Evolutionary conservation across 2,113 vertebrate species (phyloP), one percentile per base, ranked within the genome.

Genomic region (Tragulus kanchil): DNA sequence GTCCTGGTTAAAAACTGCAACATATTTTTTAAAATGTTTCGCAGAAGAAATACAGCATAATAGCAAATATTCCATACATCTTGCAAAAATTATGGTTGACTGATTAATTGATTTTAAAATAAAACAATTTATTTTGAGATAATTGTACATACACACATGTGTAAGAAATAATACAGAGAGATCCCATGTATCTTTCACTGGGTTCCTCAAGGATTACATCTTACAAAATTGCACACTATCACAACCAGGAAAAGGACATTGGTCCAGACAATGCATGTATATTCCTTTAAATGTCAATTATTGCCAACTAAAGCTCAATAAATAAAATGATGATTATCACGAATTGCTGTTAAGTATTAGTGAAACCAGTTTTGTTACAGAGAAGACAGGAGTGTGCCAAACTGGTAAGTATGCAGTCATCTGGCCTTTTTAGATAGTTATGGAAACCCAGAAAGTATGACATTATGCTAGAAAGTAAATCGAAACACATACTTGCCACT

Each of bases 61-160:
- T 86, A 94, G 87, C 71, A 96, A 97, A 81, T 90, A 97, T 91
- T n/a, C n/a, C 71, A 91, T 96, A n/a, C 85, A 97, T 93, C 81
- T 92, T 94, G 54, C 86, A 98, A 96, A 62, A 97, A 98, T 96
- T 97, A 96, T 97, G 96, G 64, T 96, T 96, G 96, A 97, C n/a
- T n/a, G n/a, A n/a, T n/a, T 52, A 9, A 54, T n/a, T 58, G 19
- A 64, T 64, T 48, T 64, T 91, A 58, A 16, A 95, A 93, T n/a
- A 69, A 42, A 89, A 16, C 7, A 89, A 58, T 65, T 83, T 54
- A 59, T 71, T 86, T 94, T 64, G 25, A 94, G n/a, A 56, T 67
- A 83, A 93, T 25, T 83, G 0, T 73, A 92, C n/a, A 67, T 48
- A 59, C 28, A 56, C 1, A 26, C 19, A 2, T 2, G 36, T 31